Evolutionary conservation across 2,113 vertebrate genomes (phyloP).

Genomic region (Ciconia maguari): DNA sequence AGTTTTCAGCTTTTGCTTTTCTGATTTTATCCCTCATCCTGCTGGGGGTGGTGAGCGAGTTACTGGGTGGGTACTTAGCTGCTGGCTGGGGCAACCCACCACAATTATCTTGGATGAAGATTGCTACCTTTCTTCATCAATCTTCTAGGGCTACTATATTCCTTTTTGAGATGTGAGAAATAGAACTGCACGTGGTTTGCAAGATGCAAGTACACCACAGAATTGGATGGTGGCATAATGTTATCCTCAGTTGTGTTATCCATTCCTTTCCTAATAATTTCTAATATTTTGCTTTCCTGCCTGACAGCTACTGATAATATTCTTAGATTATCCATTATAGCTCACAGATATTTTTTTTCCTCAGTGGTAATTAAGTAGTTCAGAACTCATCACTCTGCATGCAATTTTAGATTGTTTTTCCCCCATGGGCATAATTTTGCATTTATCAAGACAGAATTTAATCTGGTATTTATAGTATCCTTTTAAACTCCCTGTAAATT

Average conservation of each 20-base stretch:
- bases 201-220: background rate
- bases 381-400: background rate
- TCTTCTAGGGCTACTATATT: background rate
- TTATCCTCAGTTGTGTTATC: background rate
- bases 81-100: background rate
- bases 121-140: background rate
- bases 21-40: background rate
- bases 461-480: background rate
- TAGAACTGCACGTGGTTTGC: background rate
- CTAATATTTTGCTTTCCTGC: background rate
- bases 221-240: background rate
- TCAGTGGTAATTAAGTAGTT: background rate
- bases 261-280: background rate
- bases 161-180: background rate
- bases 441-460: background rate
- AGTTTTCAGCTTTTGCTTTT: background rate
- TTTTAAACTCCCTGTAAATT: background rate
- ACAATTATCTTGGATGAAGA: background rate
- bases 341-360: background rate
- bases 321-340: background rate
- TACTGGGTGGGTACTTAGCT: background rate
- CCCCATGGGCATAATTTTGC: background rate
- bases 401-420: background rate
- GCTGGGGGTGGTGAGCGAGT: accelerated
- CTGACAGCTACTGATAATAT: background rate